Evolutionary conservation across 1,140 invertebrate species (phyloP).

Genomic region (Drosophila mauritiana): DNA sequence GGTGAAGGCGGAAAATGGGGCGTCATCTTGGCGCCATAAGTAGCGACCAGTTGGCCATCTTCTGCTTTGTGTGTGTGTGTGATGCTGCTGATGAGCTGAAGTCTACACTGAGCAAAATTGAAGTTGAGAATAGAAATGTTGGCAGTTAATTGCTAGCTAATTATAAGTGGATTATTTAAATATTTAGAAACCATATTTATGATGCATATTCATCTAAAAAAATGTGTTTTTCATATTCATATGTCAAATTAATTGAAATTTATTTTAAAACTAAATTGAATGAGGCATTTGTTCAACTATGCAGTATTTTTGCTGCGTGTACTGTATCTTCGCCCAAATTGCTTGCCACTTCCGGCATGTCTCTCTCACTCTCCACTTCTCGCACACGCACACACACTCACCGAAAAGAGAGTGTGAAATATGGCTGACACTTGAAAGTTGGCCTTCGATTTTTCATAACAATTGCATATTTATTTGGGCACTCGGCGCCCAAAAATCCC

Average conservation of each 20-base stretch:
- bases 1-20: not conserved
- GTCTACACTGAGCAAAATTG: not conserved
- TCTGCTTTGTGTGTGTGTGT: not conserved
- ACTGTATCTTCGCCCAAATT: constrained; percentile 51
- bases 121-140: not conserved
- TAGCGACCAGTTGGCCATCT: not conserved
- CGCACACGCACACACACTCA: not conserved
- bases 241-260: too few species aligned
- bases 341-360: constrained; percentile 34
- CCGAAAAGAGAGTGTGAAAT: constrained; percentile 44
- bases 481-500: not conserved
- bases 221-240: too few species aligned
- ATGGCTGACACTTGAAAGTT: constrained; percentile 55
- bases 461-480: constrained; percentile 55
- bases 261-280: too few species aligned
- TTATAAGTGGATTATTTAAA: too few species aligned
- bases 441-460: constrained; percentile 72
- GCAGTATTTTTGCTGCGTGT: not conserved
- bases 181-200: too few species aligned
- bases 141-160: not conserved
- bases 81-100: constrained; percentile 3
- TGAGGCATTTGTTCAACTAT: not conserved
- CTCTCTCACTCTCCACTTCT: not conserved
- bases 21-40: not conserved
- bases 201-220: too few species aligned